Base-by-base conservation (phyloP, 2,888 invertebrate species). In the Netelia melanura region DNA sequence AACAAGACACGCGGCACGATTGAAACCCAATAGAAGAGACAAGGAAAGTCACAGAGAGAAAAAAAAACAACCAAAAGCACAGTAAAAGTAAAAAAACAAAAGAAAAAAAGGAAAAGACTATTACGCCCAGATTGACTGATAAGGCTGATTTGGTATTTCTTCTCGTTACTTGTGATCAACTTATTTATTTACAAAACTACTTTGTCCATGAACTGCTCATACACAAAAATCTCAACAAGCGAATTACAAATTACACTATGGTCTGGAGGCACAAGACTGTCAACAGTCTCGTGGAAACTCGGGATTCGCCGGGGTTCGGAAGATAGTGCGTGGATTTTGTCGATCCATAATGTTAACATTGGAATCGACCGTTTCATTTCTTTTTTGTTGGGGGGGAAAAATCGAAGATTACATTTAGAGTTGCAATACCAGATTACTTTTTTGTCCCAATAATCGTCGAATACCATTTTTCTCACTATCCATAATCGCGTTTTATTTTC, bases 161-260 rank as follows among this genome's bases (percentile, higher is more conserved):
- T 86, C 48, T 74, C 87, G 76, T 87, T 88, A 87, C 71, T 85
- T 85, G 82, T 84, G 86, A 89, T 88, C 86, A 90, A 90, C 89
- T 88, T 88, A 90, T 87, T 88, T 90, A 90, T 90, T 89, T 91
- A 91, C 91, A 90, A 88, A 88, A 88, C 89, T 90, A 89, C 81
- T 87, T 87, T 90, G 86, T 87, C 84, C 87, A 88, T 86, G 83
- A 88, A 17, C 70, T 86, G 87, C 86, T 88, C 86, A 81, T 87
- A 86, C 86, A 81, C 80, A 52, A 84, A 38, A 38, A 80, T 87
- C 78, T 86, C 86, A 86, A 87, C 85, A 83, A 89, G 86, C 87
- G 83, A 88, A 88, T 86, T 86, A 87, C 81, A 85, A 84, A 87
- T 88, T 71, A 86, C 88, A 79, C 71, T 88, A 85, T 82, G 76